Percentiles rank a stretch among this genome's conserved stretches.
phyloP scores from a whole-genome alignment of 2,797 vertebrate genomes.

The Helostoma temminkii region DNA sequence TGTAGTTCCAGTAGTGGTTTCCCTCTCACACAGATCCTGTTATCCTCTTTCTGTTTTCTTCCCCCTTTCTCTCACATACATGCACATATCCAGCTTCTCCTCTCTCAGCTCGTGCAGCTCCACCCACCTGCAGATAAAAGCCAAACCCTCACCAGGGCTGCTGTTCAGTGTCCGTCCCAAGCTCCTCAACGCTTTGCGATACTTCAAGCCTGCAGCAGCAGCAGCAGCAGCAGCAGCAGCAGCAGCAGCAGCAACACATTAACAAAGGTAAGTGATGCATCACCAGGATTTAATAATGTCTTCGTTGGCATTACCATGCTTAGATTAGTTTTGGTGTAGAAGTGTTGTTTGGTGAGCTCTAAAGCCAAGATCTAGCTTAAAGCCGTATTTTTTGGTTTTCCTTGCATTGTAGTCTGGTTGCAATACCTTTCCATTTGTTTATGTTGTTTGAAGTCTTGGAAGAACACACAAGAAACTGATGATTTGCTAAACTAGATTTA shows the following conservation, averaged over 20 bases:
- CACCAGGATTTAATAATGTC: conserved; percentile 22
- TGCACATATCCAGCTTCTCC: conserved; percentile 49
- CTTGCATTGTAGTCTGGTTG: not conserved
- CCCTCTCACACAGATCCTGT: conserved; percentile 29
- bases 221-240: conserved; percentile 73
- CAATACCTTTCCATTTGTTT: not conserved
- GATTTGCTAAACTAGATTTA: not conserved
- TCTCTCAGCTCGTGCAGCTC: conserved; percentile 84
- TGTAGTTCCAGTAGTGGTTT: conserved; percentile 34
- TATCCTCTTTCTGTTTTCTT: conserved; percentile 24
- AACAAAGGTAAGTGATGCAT: conserved; percentile 87
- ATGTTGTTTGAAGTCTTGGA: conserved; percentile 20
- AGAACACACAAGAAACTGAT: not conserved
- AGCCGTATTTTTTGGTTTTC: not conserved
- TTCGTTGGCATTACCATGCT: conserved; percentile 11
- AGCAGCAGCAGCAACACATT: conserved; percentile 51
- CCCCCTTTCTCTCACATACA: conserved; percentile 32
- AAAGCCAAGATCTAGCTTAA: not conserved
- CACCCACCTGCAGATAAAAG: conserved; percentile 98
- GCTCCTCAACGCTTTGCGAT: conserved; percentile 83
- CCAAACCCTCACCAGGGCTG: conserved; percentile 88
- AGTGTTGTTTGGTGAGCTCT: not conserved
- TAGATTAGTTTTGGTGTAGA: conserved; percentile 7
- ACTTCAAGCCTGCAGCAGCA: conserved; percentile 80
- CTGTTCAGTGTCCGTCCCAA: conserved; percentile 85